phyloP scores from a whole-genome alignment of 2,888 invertebrate genomes.

The Axea sp. region DNA sequence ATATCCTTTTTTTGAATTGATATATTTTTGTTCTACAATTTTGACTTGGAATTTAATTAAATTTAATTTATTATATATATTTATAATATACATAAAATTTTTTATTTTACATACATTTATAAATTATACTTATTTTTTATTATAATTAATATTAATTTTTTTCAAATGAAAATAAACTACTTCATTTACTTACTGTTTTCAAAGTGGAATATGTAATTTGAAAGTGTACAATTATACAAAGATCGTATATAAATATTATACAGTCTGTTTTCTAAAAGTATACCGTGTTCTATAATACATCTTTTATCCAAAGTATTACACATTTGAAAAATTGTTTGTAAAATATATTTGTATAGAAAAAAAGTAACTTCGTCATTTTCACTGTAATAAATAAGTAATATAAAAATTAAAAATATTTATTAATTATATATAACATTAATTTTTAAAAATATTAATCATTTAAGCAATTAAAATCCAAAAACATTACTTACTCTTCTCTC shows the following conservation, averaged over 20 bases:
- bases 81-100: no score
- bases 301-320: not conserved
- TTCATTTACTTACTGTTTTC: conserved; percentile 2
- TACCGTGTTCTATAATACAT: not conserved
- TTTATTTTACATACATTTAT: not conserved
- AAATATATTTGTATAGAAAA: conserved; percentile 71
- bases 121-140: not conserved
- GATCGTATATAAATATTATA: conserved; percentile 1
- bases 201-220: not conserved
- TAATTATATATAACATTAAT: not conserved
- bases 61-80: no score
- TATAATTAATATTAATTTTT: not conserved
- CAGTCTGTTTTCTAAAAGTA: not conserved
- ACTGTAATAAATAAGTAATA: conserved; percentile 62
- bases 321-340: conserved; percentile 1
- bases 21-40: no score
- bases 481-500: conserved; percentile 8
- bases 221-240: not conserved
- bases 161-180: not conserved
- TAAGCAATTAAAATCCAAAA: not conserved
- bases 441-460: not conserved
- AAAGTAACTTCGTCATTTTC: conserved; percentile 67
- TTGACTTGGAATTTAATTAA: no score
- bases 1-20: no score
- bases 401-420: no score